Conservation (phyloP, 1,140 invertebrate species). For the Thereuonema tuberculata region DNA sequence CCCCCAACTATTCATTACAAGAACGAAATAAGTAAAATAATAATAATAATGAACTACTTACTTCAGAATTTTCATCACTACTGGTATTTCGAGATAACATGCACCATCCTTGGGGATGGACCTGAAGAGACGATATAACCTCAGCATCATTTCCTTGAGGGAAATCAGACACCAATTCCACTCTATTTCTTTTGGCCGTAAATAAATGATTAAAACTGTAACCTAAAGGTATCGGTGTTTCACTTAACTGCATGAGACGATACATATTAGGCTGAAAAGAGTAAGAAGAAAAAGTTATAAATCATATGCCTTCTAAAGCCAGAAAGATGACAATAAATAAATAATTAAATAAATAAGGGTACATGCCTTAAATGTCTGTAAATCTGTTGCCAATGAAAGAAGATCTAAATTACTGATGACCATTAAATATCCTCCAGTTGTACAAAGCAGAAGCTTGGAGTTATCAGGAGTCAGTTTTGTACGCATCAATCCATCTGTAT, state of each 20-base stretch:
- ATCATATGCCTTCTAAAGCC: too few species aligned
- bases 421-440: constrained; percentile 74
- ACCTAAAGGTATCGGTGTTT: constrained; percentile 60
- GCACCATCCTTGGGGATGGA: constrained; percentile 85
- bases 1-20: too few species aligned
- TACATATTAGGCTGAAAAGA: constrained; percentile 63
- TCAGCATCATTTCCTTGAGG: constrained; percentile 70
- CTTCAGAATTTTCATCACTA: constrained; percentile 68
- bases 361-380: constrained; percentile 67
- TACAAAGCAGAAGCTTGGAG: constrained; percentile 76
- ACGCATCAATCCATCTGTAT: constrained; percentile 70
- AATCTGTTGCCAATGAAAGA: constrained; percentile 56
- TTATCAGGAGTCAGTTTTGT: constrained; percentile 71
- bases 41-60: too few species aligned
- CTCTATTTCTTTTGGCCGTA: constrained; percentile 57
- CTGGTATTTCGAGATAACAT: constrained; percentile 74
- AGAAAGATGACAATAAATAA: too few species aligned
- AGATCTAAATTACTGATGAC: constrained; percentile 79
- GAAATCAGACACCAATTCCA: constrained; percentile 83
- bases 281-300: too few species aligned
- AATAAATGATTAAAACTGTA: constrained; percentile 68
- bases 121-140: constrained; percentile 73
- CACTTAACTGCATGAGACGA: constrained; percentile 69
- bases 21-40: too few species aligned
- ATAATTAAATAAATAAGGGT: not conserved